Evolutionary conservation across 2,113 vertebrate genomes (phyloP).

Genomic region (Petaurus breviceps): DNA sequence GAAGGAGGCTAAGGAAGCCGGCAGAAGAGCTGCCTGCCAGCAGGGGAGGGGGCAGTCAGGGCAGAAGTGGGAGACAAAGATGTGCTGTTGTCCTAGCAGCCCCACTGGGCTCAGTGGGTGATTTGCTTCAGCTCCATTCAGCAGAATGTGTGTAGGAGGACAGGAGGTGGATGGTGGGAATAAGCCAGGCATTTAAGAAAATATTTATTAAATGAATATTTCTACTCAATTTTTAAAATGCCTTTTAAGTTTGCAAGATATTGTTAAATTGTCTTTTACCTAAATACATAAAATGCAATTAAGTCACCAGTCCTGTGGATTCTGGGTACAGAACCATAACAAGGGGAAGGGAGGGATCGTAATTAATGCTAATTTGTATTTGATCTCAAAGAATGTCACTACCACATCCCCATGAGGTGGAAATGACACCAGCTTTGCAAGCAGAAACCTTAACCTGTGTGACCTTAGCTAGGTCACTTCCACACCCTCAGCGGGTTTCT

Average conservation of each 20-base stretch:
- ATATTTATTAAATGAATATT: constrained; percentile 3
- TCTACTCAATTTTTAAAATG: constrained; percentile 24
- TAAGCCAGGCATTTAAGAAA: background rate
- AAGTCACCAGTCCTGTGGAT: constrained; percentile 58
- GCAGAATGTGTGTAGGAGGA: background rate
- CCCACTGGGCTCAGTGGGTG: background rate
- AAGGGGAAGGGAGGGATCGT: background rate
- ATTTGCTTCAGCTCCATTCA: background rate
- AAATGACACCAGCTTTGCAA: constrained; percentile 22
- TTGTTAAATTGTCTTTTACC: constrained; percentile 26
- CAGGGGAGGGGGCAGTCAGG: background rate
- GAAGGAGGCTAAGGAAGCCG: background rate
- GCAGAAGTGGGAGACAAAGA: background rate
- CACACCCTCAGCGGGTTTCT: background rate
- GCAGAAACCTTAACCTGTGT: background rate
- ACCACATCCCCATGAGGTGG: background rate
- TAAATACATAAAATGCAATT: constrained; percentile 58
- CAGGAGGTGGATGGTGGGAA: background rate
- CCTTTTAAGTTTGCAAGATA: constrained; percentile 47
- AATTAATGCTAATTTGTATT: background rate
- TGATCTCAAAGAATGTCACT: constrained; percentile 34
- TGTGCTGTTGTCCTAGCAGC: background rate
- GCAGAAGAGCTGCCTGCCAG: background rate
- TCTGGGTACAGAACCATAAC: constrained; percentile 45
- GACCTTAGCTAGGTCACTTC: background rate